Percentiles rank a stretch among this genome's conserved stretches.
Evolutionary conservation across 1,140 invertebrate species (phyloP).

Genomic region (Latrodectus geometricus): DNA sequence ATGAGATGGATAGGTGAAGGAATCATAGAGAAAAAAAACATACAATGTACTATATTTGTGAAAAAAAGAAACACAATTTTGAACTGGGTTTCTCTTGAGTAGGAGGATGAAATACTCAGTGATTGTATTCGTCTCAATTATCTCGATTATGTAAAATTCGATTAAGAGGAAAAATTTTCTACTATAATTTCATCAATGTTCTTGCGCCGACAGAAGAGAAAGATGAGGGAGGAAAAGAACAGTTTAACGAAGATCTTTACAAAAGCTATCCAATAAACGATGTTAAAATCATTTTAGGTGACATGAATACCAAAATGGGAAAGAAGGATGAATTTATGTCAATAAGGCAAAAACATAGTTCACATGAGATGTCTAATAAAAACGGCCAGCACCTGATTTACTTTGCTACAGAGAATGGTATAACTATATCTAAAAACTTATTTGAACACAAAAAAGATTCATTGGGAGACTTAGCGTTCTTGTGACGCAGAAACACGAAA

Average conservation of each 20-base stretch:
- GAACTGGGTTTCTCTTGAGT: neutral
- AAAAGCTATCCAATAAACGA: neutral
- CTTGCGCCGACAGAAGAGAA: slow-evolving; percentile 7
- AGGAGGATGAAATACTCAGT: neutral
- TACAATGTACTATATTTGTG: slow-evolving; percentile 1
- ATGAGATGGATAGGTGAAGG: neutral
- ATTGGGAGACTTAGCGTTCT: neutral
- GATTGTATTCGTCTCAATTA: neutral
- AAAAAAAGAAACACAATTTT: slow-evolving; percentile 8
- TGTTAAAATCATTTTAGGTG: neutral
- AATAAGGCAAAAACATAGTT: neutral
- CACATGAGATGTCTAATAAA: neutral
- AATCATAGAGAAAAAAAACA: slow-evolving; percentile 2
- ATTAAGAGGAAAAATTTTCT: slow-evolving; percentile 7
- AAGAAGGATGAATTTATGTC: neutral
- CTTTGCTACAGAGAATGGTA: slow-evolving; percentile 1
- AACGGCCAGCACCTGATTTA: slow-evolving; percentile 4
- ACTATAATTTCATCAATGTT: neutral
- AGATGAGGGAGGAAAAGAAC: neutral
- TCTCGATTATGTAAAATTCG: neutral
- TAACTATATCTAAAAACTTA: slow-evolving; percentile 6
- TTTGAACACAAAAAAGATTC: slow-evolving; percentile 12
- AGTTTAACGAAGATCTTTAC: neutral
- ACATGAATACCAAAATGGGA: slow-evolving; percentile 4
- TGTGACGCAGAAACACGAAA: neutral